A percentile compares a stretch with the other conserved stretches of the same genome.
phyloP scores from a whole-genome alignment of 2,888 invertebrate genomes.

The Hoplodrina ambigua region DNA sequence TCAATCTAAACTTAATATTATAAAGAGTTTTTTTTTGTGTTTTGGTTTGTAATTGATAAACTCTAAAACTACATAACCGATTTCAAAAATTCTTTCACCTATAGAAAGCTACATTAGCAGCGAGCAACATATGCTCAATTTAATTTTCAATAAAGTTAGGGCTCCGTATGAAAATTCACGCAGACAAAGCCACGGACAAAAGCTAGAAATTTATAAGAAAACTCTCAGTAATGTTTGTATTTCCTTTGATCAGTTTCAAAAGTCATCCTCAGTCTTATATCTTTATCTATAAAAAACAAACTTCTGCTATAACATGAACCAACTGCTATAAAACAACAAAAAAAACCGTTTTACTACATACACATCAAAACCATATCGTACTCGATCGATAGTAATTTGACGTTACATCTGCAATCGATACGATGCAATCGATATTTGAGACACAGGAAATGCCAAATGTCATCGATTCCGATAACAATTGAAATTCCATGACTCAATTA shows the following conservation, averaged over 20 bases:
- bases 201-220: too few relatives aligned
- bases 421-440: conserved; percentile 20
- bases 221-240: not conserved
- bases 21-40: too few relatives aligned
- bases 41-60: too few relatives aligned
- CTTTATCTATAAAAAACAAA: not conserved
- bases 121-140: too few relatives aligned
- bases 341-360: not conserved
- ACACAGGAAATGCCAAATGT: conserved; percentile 40
- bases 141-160: too few relatives aligned
- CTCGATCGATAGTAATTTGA: conserved; percentile 31
- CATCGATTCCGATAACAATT: conserved; percentile 21
- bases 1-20: not conserved
- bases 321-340: not conserved
- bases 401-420: conserved; percentile 9
- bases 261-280: too few relatives aligned
- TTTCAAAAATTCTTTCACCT: too few relatives aligned
- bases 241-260: not conserved
- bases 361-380: not conserved
- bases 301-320: not conserved
- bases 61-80: too few relatives aligned
- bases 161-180: too few relatives aligned
- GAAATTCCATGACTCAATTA: conserved; percentile 7
- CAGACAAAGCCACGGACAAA: too few relatives aligned
- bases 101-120: too few relatives aligned